Base-by-base conservation (phyloP, 2,888 invertebrate species). In the Leucophenga maculata region DNA sequence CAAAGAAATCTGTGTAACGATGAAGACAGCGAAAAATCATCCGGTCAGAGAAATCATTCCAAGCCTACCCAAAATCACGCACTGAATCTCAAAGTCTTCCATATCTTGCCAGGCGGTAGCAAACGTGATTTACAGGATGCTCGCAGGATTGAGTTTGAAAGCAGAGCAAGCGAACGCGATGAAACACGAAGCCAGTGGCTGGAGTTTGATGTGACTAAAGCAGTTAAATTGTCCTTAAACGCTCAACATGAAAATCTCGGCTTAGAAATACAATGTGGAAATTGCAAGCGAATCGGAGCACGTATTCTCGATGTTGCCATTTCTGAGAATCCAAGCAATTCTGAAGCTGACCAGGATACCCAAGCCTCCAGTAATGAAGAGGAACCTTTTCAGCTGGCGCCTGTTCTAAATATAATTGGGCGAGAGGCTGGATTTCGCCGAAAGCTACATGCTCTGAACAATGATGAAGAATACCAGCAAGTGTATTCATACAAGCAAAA, bases 191-290 rank as follows among this genome's bases (percentile, higher is more conserved):
- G 90, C 2, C 90, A 91, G 74, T 92, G 92, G 92, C 86, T 91
- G 54, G 92, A 92, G 69, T 89, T 92, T 69, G 92, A 93, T 80
- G 89, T 91, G 3, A 91, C 91, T 11, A 87, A 88, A 75, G 90
- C 90, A 0, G 89, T 90, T 1, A 78, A 85, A 20, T 66, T 78
- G 6, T 91, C 91, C 91, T 68, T 89, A 69, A 86, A 86, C 11
- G 89, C 88, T 31, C 86, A 86, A 18, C 85, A 89, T 20, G 73
- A 76, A 3, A 91, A 91, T 79, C 84, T 90, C 57, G 90, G 90
- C 1, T 83, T 92, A 46, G 90, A 91, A 79, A 81, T 92, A 52
- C 88, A 89, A 74, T 91, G 92, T 77, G 86, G 89, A 64, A 88
- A 88, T 72, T 91, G 91, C 74, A 80, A 80, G 46, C 86, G 85